Evolutionary conservation across 2,888 invertebrate species (phyloP), one percentile per base, ranked within the genome.

Genomic region (Eupithecia vulgata): DNA sequence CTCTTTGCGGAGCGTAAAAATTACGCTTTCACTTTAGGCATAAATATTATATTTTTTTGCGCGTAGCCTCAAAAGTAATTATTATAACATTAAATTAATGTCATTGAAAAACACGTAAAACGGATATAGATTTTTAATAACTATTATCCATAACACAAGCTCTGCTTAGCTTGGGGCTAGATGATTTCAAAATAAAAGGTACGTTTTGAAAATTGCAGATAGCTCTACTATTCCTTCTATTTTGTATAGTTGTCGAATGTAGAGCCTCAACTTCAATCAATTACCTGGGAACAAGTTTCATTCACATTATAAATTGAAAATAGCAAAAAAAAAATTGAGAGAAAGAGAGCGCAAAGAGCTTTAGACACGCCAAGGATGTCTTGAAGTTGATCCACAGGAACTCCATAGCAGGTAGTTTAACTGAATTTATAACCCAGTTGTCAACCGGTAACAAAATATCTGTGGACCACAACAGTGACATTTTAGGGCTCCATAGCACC

Each of bases 1-100:
- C 74, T 79, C 68, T 85, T 81, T 76, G 67, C 61, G 74, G 73
- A 64, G 64, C 79, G 62, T 73, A 84, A 86, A 84, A 85, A 85
- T 84, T 79, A 71, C 61, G 71, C 64, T 64, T 1, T 5, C 57
- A 5, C 30, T 64, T 37, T 10, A 35, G n/a, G n/a, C 5, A 0
- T 5, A 5, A 15, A 17, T 45, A 7, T n/a, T 45, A 45, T 6
- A 17, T 45, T 45, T 5, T 17, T 15, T 45, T 7, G 6, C 17
- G 45, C n/a, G 3, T 7, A n/a, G 30, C 30, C 30, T 37, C 37
- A n/a, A 45, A n/a, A 1, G 45, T 45, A 45, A 17, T 5, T 42
- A 42, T 13, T 42, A 6, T 0, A 7, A n/a, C 7, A n/a, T 17
- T 45, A 8, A 17, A n/a, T 45, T 1, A n/a, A 45, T 45, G 1